Evolutionary conservation across 2,797 vertebrate genomes (phyloP).

Genomic region (Parauchenoglanis punctatus): DNA sequence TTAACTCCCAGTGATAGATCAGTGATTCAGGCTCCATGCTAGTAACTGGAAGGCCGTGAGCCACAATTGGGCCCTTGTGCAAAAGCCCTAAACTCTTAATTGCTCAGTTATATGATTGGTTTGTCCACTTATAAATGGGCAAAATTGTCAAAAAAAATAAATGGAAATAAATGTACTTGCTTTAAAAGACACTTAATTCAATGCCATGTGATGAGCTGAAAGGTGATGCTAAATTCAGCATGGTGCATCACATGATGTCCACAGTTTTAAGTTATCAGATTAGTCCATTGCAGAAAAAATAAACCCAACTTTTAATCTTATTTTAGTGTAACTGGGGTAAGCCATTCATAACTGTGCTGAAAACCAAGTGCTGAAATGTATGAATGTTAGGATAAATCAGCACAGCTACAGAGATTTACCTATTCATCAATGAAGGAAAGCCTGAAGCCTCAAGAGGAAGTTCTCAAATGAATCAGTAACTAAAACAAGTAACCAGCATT

Average conservation of each 20-base stretch:
- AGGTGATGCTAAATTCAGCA: neutral
- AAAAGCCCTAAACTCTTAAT: neutral
- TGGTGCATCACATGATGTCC: neutral
- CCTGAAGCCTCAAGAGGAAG: constrained; percentile 26
- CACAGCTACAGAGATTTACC: neutral
- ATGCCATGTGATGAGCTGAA: neutral
- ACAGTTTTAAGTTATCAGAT: neutral
- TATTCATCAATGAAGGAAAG: constrained; percentile 16
- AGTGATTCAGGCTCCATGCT: neutral
- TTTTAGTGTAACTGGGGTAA: neutral
- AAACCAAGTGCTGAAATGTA: neutral
- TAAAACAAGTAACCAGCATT: constrained; percentile 55
- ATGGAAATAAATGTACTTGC: neutral
- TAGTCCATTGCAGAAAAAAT: neutral
- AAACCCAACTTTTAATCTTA: neutral
- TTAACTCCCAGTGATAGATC: neutral
- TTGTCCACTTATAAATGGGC: neutral
- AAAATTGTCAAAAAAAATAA: neutral
- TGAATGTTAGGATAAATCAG: neutral
- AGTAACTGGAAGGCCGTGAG: neutral
- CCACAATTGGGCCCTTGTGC: neutral
- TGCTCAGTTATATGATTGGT: neutral
- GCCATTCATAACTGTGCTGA: neutral
- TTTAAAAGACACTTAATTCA: neutral
- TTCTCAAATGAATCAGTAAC: constrained; percentile 45